phyloP scores from a whole-genome alignment of 1,140 invertebrate genomes.

The Copidosoma floridanum region DNA sequence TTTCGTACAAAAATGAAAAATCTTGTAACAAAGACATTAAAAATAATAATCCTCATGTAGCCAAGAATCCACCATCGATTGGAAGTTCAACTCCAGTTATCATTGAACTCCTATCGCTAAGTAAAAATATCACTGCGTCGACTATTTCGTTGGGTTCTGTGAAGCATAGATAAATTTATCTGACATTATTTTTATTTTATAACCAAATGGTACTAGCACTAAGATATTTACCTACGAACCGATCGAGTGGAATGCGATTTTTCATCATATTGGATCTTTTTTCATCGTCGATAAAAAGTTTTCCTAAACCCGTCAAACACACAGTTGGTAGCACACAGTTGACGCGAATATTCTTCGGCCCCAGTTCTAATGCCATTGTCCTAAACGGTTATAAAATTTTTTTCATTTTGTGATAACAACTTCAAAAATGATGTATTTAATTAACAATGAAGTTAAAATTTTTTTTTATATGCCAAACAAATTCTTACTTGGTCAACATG shows the following conservation, averaged over 20 bases:
- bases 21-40: no score
- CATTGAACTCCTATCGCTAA: constrained; percentile 81
- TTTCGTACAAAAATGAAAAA: no score
- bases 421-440: no score
- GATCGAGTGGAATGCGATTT: constrained; percentile 75
- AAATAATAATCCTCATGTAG: no score
- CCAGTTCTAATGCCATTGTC: constrained; percentile 88
- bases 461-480: no score
- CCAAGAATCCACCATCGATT: constrained; percentile 80
- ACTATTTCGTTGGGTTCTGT: constrained; percentile 84
- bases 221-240: constrained; percentile 48
- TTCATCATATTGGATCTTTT: constrained; percentile 68
- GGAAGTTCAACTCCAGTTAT: constrained; percentile 75
- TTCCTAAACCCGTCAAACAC: constrained; percentile 85
- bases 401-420: no score
- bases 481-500: constrained; percentile 58
- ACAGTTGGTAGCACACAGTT: constrained; percentile 90
- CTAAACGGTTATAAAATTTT: no score
- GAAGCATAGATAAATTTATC: background rate
- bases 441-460: no score
- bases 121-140: constrained; percentile 74
- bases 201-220: no score
- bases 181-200: no score
- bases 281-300: constrained; percentile 79
- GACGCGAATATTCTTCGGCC: constrained; percentile 79